Evolutionary conservation across 2,113 vertebrate species (phyloP), one percentile per base, ranked within the genome.

Genomic region (Orcinus orca): DNA sequence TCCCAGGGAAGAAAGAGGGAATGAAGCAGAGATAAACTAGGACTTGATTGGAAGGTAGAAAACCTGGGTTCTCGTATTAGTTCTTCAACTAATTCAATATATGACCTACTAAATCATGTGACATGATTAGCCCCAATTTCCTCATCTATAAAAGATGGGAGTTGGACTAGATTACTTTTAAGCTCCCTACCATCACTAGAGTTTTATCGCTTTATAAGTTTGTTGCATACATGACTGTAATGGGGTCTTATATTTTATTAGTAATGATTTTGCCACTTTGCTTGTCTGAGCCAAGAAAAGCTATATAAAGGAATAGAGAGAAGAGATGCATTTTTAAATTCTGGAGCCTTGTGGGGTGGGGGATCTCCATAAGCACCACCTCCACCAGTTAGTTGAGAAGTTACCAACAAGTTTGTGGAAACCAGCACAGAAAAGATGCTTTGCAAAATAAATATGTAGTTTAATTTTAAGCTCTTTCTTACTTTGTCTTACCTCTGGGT

Each of bases 401-500:
- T 55, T 41, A 90, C 13, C 87, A 62, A 84, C 38, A 93, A 70
- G 12, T 94, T 67, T 73, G 20, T 71, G 25, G 38, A 20, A 74
- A 74, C 70, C 50, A 77, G 41, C 29, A 68, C 70, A 94, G 26
- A 93, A 80, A 71, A 86, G 14, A 63, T 84, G n/a, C 74, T 50
- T 20, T 83, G 25, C 62, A 89, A 85, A 50, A 89, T 36, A 80
- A 93, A 82, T 50, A 53, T 4, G 33, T 62, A 36, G 23, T 85
- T 95, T 81, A 50, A 67, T 71, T 93, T 88, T 92, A 82, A 93
- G 47, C 13, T 93, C 67, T 82, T 96, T 88, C 53, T 92, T 47
- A 47, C 25, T 80, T 90, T 55, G 33, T 87, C 70, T 84, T 60
- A 76, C 21, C 23, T 93, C 65, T 80, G 38, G 93, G 73, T 89